A percentile compares a stretch with the other conserved stretches of the same genome.
Conservation (phyloP, 2,113 vertebrate genomes). For the Nannospalax galili region DNA sequence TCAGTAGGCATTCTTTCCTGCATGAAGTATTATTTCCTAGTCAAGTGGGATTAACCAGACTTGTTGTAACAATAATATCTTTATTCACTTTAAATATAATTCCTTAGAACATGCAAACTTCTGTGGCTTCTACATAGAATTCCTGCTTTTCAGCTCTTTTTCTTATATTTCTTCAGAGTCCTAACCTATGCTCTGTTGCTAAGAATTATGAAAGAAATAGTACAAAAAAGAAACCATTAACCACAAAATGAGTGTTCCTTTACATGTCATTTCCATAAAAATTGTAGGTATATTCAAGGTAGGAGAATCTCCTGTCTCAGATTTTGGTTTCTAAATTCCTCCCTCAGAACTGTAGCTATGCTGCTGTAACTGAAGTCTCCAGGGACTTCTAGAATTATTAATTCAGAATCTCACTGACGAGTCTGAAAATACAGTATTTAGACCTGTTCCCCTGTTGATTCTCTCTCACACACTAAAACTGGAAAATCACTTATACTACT, state of each 20-base stretch:
- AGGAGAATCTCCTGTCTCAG: neutral
- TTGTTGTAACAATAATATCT: neutral
- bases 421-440: neutral
- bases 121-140: neutral
- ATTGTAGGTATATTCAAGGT: neutral
- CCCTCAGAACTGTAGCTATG: neutral
- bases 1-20: neutral
- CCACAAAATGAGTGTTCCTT: neutral
- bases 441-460: neutral
- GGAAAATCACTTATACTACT: neutral
- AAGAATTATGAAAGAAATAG: neutral
- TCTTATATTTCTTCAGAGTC: neutral
- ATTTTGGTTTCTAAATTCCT: neutral
- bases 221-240: neutral
- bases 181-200: neutral
- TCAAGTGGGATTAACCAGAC: neutral
- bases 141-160: neutral
- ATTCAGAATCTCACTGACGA: neutral
- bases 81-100: neutral
- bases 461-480: neutral
- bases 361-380: neutral
- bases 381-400: neutral
- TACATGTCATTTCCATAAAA: neutral
- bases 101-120: fast-evolving
- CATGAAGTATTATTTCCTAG: neutral